Conservation (phyloP, 1,140 invertebrate genomes). For the Leptopilina clavipes region DNA sequence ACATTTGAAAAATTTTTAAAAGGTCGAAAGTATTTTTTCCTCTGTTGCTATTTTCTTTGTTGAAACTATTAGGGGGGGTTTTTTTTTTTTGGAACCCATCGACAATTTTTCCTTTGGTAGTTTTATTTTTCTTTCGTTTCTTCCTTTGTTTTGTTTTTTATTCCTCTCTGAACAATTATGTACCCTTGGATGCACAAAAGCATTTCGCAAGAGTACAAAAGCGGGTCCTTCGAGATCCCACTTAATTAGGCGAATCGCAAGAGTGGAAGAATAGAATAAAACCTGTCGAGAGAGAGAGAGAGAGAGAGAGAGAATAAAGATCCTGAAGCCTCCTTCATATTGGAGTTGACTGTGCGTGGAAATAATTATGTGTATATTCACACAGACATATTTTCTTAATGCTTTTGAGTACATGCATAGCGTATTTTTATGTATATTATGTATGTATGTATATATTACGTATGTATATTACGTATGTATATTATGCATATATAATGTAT, state of each 20-base stretch:
- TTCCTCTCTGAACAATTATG: constrained; percentile 23
- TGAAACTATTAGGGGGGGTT: no score
- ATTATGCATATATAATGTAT: no score
- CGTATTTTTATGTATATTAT: no score
- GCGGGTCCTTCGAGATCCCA: constrained; percentile 25
- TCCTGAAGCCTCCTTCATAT: constrained; percentile 36
- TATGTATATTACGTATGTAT: no score
- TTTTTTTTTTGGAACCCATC: no score
- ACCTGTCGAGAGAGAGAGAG: constrained; percentile 20
- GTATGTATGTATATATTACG: not conserved
- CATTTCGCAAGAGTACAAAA: constrained; percentile 18
- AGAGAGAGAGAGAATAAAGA: not conserved
- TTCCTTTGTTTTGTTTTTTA: not conserved
- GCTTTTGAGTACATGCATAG: not conserved
- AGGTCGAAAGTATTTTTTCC: no score
- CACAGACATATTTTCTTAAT: not conserved
- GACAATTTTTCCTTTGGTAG: not conserved
- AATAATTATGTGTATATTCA: constrained; percentile 8
- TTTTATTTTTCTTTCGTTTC: not conserved
- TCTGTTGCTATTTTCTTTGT: no score
- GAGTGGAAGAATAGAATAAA: constrained; percentile 21
- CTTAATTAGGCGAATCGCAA: constrained; percentile 29
- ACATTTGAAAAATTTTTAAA: no score
- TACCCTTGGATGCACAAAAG: constrained; percentile 12
- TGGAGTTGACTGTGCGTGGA: constrained; percentile 48